A percentile compares a stretch with the other conserved stretches of the same genome.
These are phyloP conservation scores for Myioborus miniatus DNA, from an alignment of 2,797 vertebrate genomes.

Conservation along the genomic window DNA sequence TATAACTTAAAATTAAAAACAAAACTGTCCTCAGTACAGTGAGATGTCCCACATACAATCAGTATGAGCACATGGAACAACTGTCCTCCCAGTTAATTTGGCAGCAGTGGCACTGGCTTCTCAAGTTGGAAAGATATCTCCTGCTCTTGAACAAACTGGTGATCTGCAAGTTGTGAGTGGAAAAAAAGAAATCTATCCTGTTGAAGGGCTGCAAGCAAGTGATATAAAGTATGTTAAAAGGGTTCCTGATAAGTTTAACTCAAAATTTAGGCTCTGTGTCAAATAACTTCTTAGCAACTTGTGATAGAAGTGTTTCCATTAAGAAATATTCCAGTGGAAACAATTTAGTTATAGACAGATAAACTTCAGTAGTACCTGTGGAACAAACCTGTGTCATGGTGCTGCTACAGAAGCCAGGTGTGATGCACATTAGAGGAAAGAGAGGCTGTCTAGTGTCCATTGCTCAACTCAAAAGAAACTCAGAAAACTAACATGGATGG, in stretches of 20 bases:
- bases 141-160: not conserved
- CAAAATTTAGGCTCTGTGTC: conserved; percentile 19
- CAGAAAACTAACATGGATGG: not conserved
- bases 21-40: not conserved
- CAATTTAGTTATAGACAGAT: not conserved
- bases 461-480: not conserved
- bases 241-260: not conserved
- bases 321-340: conserved; percentile 8
- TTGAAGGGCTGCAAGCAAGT: not conserved
- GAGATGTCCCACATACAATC: not conserved
- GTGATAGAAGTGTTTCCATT: not conserved
- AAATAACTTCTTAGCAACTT: not conserved
- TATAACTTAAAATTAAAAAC: conserved; percentile 10
- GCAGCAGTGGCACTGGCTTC: not conserved
- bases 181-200: not conserved
- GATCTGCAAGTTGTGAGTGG: not conserved
- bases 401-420: not conserved
- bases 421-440: not conserved
- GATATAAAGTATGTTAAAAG: not conserved
- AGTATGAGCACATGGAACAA: not conserved
- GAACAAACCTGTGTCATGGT: not conserved
- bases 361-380: not conserved
- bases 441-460: not conserved
- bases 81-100: not conserved
- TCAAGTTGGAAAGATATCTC: not conserved